A percentile compares a stretch with the other conserved stretches of the same genome.
Conservation (phyloP, 2,888 invertebrate genomes). For the Linyphia triangularis region DNA sequence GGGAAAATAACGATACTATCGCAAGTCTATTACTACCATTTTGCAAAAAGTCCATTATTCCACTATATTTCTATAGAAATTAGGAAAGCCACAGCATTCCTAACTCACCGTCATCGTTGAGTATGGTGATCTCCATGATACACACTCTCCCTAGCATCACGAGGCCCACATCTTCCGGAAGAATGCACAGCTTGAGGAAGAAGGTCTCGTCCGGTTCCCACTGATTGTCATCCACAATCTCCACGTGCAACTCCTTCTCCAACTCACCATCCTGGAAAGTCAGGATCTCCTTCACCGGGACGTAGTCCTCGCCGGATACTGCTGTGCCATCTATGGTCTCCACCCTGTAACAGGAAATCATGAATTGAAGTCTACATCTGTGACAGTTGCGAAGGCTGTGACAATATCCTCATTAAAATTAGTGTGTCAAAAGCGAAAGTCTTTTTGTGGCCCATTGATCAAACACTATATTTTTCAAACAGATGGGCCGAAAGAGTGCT, state of each 20-base stretch:
- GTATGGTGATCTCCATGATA: constrained; percentile 83
- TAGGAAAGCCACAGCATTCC: too few relatives aligned
- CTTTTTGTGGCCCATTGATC: too few relatives aligned
- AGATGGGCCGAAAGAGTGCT: too few relatives aligned
- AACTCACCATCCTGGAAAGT: constrained; percentile 82
- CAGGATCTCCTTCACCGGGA: constrained; percentile 81
- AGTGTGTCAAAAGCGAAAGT: too few relatives aligned
- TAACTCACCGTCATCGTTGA: constrained; percentile 83
- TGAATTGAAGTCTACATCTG: too few relatives aligned
- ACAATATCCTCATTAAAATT: too few relatives aligned
- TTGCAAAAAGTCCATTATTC: too few relatives aligned
- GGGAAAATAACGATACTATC: too few relatives aligned
- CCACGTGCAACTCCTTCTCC: constrained; percentile 81
- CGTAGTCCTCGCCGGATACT: constrained; percentile 82
- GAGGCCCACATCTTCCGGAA: constrained; percentile 76
- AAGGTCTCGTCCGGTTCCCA: constrained; percentile 85
- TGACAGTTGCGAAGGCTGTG: too few relatives aligned
- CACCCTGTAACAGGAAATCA: constrained; percentile 79
- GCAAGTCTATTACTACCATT: too few relatives aligned
- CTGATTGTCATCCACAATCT: constrained; percentile 83
- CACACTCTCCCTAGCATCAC: constrained; percentile 82
- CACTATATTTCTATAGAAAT: too few relatives aligned
- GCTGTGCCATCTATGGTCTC: constrained; percentile 84
- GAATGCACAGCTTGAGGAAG: constrained; percentile 82
- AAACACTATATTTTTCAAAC: too few relatives aligned